Evolutionary conservation across 64 coral and sea anemone genomes (phyloP).

Genomic region (Pocillopora verrucosa): DNA sequence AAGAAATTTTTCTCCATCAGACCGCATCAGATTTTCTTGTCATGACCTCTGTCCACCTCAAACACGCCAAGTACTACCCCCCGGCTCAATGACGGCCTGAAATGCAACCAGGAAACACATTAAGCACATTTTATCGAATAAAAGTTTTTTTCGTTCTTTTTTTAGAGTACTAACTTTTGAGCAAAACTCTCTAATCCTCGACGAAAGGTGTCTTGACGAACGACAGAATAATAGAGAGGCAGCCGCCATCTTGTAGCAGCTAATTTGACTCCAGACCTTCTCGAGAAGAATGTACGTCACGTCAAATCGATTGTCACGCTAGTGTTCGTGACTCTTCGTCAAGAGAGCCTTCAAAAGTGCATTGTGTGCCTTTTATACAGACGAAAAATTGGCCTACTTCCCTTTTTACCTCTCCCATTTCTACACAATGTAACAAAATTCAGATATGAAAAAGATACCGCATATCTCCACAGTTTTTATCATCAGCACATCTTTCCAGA

Average conservation of each 20-base stretch:
- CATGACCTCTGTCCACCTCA: neutral
- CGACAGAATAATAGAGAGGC: neutral
- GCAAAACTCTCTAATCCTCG: neutral
- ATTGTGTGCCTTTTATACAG: too few relatives aligned
- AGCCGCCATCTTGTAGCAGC: neutral
- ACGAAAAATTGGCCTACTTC: too few relatives aligned
- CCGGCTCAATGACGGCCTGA: slow-evolving; percentile 47
- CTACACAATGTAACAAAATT: too few relatives aligned
- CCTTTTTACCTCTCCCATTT: too few relatives aligned
- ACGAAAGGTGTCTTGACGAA: neutral
- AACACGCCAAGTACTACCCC: slow-evolving; percentile 62
- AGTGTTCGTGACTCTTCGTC: too few relatives aligned
- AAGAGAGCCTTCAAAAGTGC: too few relatives aligned
- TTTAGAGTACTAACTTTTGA: neutral
- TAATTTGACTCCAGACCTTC: neutral
- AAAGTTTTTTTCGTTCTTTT: neutral
- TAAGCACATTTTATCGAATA: neutral
- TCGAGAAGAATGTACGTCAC: neutral
- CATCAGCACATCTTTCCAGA: too few relatives aligned
- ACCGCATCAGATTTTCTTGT: neutral
- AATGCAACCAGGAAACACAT: neutral
- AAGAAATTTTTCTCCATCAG: slow-evolving; percentile 19
- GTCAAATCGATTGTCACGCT: too few relatives aligned
- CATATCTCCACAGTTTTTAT: too few relatives aligned
- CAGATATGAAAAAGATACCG: too few relatives aligned